A percentile compares a stretch with the other conserved stretches of the same genome.
These are phyloP conservation scores for Anthopleura xanthogrammica DNA, from an alignment of 92 coral and sea anemone species.

Conservation along the genomic window DNA sequence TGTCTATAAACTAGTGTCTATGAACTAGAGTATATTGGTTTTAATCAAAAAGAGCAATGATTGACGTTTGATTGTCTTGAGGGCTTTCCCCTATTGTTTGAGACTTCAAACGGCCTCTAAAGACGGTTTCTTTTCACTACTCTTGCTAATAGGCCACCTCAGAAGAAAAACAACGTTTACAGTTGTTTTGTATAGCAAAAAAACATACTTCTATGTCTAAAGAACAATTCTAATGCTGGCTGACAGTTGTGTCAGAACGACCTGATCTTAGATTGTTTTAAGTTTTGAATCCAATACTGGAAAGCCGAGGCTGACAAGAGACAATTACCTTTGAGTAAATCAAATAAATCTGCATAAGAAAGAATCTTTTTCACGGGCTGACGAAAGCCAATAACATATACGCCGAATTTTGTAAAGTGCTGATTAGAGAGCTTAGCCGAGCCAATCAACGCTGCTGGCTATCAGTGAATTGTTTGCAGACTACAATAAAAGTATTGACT, in stretches of 20 bases:
- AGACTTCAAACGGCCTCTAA: too few species aligned
- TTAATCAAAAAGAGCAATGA: too few species aligned
- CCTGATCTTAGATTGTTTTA: conserved; percentile 15
- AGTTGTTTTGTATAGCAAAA: neutral
- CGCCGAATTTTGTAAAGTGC: conserved; percentile 29
- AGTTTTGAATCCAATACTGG: conserved; percentile 48
- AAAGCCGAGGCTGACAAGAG: conserved; percentile 39
- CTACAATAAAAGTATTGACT: conserved; percentile 41
- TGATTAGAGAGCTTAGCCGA: conserved; percentile 52
- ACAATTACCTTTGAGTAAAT: conserved; percentile 45
- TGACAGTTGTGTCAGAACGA: conserved; percentile 20
- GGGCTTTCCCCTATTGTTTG: neutral
- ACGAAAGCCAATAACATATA: conserved; percentile 57
- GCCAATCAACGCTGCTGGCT: conserved; percentile 39
- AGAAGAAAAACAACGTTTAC: neutral
- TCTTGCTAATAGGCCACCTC: too few species aligned
- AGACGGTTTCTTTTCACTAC: too few species aligned
- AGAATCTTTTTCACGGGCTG: conserved; percentile 37
- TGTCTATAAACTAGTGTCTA: too few species aligned
- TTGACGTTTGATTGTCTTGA: neutral
- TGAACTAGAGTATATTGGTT: too few species aligned
- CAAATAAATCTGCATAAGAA: conserved; percentile 53
- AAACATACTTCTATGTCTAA: neutral
- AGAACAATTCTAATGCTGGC: conserved; percentile 1
- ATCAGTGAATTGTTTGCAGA: conserved; percentile 46